These are phyloP conservation scores for Apotomis turbidana DNA, from an alignment of 2,888 invertebrate species.

Conservation along the genomic window DNA sequence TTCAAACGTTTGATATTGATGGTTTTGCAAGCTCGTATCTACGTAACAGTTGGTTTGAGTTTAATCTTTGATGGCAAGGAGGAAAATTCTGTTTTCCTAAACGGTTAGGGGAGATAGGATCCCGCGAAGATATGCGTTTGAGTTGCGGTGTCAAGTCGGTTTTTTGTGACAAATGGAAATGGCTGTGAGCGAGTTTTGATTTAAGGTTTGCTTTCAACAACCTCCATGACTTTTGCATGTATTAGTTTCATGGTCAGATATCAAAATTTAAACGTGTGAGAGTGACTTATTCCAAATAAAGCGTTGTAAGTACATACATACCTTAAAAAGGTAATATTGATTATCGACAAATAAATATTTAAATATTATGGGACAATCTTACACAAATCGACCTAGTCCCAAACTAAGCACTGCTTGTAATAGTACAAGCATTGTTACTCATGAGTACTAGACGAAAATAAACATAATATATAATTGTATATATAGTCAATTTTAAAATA, in stretches of 20 bases:
- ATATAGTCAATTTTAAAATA: too few species aligned
- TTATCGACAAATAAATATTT: too few species aligned
- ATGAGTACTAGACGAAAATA: too few species aligned
- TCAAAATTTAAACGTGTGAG: neutral
- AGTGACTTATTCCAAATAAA: too few species aligned
- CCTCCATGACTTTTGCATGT: neutral
- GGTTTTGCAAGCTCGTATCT: constrained; percentile 7
- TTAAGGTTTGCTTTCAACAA: neutral
- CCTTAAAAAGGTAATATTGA: too few species aligned
- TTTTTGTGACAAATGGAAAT: constrained; percentile 31
- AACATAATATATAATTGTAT: too few species aligned
- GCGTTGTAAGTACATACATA: too few species aligned
- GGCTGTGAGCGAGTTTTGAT: constrained; percentile 16
- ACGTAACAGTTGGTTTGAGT: neutral
- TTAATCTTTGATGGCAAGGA: neutral
- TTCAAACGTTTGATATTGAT: constrained; percentile 37
- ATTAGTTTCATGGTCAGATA: neutral
- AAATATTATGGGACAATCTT: too few species aligned
- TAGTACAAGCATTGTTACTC: too few species aligned
- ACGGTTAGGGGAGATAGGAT: neutral
- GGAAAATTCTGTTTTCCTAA: neutral
- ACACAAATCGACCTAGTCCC: too few species aligned
- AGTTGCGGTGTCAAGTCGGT: constrained; percentile 5
- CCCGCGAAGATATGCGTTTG: neutral
- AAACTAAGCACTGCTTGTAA: too few species aligned